Percentiles rank a stretch among this genome's conserved stretches.
Evolutionary conservation across 2,113 vertebrate genomes (phyloP).

Genomic region (Nyctibius bracteatus): DNA sequence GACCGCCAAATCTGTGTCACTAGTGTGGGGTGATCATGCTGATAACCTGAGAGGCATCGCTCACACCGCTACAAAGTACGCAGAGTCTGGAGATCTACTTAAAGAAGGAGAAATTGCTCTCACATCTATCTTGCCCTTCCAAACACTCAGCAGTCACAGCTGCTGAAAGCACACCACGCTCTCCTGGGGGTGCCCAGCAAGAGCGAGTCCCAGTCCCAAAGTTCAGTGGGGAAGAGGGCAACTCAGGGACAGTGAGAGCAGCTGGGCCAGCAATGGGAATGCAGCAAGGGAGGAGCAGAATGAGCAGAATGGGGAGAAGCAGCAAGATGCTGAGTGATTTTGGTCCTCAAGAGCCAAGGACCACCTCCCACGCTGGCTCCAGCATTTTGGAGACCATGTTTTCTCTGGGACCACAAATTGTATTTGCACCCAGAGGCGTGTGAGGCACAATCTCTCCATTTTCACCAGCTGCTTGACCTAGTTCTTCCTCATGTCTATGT

Average conservation of each 20-base stretch:
- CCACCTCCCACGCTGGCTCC: not conserved
- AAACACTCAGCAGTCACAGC: not conserved
- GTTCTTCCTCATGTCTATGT: not conserved
- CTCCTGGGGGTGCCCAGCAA: not conserved
- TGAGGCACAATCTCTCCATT: not conserved
- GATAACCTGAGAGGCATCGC: not conserved
- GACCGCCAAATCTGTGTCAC: not conserved
- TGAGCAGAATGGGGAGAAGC: not conserved
- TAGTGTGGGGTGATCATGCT: not conserved
- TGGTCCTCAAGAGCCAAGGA: not conserved
- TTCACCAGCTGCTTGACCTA: not conserved
- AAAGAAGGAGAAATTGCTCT: not conserved
- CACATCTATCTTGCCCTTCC: not conserved
- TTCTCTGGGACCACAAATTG: not conserved
- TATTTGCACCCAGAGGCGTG: not conserved
- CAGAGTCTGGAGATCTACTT: not conserved
- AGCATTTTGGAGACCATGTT: not conserved
- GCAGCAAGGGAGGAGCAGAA: not conserved
- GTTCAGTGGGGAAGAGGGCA: not conserved
- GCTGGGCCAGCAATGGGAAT: not conserved
- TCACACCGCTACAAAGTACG: not conserved
- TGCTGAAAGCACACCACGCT: not conserved
- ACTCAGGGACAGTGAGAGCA: not conserved
- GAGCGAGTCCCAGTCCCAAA: not conserved
- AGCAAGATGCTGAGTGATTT: not conserved